Conservation (phyloP, 2,888 invertebrate species). For the Hanleya hanleyi region DNA sequence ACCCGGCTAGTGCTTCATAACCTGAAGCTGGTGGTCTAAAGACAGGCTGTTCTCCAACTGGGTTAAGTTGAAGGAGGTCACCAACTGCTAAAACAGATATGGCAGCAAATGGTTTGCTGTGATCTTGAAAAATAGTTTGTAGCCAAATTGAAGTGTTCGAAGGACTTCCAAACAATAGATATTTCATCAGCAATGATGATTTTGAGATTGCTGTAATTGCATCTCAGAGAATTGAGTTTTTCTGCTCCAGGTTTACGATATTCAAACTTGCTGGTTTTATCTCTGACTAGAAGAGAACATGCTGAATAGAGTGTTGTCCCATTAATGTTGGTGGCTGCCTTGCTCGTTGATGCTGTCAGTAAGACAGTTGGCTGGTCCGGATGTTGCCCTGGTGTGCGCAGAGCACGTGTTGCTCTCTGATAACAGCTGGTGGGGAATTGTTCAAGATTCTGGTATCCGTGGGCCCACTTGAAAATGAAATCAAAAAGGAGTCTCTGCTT, state of each 20-base stretch:
- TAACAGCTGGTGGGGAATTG: neutral
- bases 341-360: slow-evolving; percentile 29
- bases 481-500: neutral
- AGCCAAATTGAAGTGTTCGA: neutral
- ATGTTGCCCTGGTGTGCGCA: slow-evolving; percentile 10
- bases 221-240: slow-evolving; percentile 21
- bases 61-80: neutral
- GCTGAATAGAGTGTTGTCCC: slow-evolving; percentile 29
- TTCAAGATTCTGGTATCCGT: neutral
- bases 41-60: slow-evolving; percentile 33
- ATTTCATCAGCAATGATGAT: neutral
- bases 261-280: neutral
- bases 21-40: slow-evolving; percentile 16
- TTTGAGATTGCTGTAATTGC: slow-evolving; percentile 1
- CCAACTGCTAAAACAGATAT: slow-evolving; percentile 5
- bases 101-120: slow-evolving; percentile 3
- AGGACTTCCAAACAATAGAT: neutral
- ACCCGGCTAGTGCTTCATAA: slow-evolving; percentile 28
- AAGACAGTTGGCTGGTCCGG: slow-evolving; percentile 28
- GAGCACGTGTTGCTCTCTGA: slow-evolving; percentile 22
- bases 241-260: slow-evolving; percentile 16
- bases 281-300: slow-evolving; percentile 31
- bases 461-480: neutral
- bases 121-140: neutral
- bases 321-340: slow-evolving; percentile 29